A percentile compares a stretch with the other conserved stretches of the same genome.
Evolutionary conservation across 2,113 vertebrate genomes (phyloP).

Genomic region (Gulo gulo): DNA sequence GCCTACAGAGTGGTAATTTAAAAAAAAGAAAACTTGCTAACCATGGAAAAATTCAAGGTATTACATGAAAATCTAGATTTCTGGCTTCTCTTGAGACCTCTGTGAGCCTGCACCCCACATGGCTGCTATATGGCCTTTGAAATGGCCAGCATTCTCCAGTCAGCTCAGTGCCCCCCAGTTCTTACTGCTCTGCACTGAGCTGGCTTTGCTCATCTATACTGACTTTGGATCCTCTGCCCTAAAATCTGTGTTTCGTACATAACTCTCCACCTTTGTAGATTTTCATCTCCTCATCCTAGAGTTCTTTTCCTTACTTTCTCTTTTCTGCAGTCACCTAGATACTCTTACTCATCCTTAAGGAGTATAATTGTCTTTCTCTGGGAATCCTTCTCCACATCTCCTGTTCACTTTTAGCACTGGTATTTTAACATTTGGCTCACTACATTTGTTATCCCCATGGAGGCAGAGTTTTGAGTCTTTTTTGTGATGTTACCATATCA

Average conservation of each 20-base stretch:
- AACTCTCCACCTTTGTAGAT: neutral
- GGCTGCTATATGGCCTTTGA: neutral
- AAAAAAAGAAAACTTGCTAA: neutral
- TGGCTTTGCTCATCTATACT: neutral
- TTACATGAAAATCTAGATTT: neutral
- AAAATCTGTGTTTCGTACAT: neutral
- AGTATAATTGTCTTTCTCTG: neutral
- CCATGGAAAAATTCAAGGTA: neutral
- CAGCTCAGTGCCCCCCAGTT: neutral
- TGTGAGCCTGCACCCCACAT: neutral
- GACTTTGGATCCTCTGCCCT: neutral
- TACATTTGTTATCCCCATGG: neutral
- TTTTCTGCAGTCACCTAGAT: neutral
- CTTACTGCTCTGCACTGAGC: neutral
- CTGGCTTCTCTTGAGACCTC: neutral
- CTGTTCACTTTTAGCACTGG: neutral
- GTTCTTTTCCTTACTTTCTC: neutral
- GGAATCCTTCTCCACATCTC: neutral
- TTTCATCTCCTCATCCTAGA: neutral
- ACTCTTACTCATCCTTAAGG: neutral
- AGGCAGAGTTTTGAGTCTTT: neutral
- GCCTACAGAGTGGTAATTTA: neutral
- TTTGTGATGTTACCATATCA: neutral
- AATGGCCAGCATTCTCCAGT: neutral
- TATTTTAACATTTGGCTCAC: neutral